Evolutionary conservation across 2,888 invertebrate species (phyloP).

Genomic region (Geophilus truncorum): DNA sequence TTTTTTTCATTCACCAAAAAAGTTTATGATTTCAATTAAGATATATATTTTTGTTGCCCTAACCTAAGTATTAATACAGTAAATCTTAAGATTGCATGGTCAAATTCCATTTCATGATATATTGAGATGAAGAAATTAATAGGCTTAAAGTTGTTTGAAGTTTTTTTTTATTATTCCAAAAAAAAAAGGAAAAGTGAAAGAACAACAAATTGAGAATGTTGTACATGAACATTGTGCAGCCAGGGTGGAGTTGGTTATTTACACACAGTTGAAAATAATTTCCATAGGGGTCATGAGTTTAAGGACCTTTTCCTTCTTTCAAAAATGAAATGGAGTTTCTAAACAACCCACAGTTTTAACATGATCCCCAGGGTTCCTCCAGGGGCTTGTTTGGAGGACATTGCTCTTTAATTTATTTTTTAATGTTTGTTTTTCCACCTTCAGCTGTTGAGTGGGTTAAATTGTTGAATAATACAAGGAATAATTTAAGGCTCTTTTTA

Average conservation of each 20-base stretch:
- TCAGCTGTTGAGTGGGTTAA: background rate
- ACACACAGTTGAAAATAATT: background rate
- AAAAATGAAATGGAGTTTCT: background rate
- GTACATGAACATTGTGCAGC: background rate
- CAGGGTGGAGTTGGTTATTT: conserved; percentile 4
- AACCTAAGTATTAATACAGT: background rate
- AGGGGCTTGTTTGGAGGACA: background rate
- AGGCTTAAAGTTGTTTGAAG: too few relatives aligned
- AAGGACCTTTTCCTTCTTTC: background rate
- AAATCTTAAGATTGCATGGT: background rate
- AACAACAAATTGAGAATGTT: background rate
- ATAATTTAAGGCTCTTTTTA: background rate
- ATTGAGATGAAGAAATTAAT: background rate
- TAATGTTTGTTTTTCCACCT: background rate
- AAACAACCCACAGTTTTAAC: background rate
- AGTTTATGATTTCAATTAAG: background rate
- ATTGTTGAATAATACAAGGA: background rate
- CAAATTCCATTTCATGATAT: background rate
- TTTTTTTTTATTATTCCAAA: background rate
- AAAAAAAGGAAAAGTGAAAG: background rate
- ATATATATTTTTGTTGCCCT: background rate
- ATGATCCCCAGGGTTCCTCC: background rate
- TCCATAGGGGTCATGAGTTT: background rate
- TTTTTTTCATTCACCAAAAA: background rate
- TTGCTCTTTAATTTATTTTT: background rate